Conservation (phyloP, 2,888 invertebrate species). For the Pheosia tremula region DNA sequence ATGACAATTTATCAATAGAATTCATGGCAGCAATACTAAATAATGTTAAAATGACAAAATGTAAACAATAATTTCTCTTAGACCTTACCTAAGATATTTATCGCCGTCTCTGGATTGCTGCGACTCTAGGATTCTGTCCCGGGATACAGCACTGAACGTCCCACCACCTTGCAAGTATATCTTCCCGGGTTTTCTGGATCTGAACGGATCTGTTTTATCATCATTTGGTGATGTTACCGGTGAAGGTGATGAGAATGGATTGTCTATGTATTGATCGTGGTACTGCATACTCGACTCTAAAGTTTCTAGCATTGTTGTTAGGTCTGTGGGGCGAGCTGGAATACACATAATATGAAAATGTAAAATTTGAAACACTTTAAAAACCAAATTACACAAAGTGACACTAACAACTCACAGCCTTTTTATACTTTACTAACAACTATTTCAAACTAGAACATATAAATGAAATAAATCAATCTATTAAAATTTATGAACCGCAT, state of each 20-base stretch:
- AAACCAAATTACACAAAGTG: no score
- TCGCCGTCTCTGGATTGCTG: slow-evolving; percentile 74
- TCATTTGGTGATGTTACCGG: slow-evolving; percentile 80
- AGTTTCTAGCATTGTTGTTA: slow-evolving; percentile 74
- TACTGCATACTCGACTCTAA: slow-evolving; percentile 71
- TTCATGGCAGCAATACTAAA: no score
- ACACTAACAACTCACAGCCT: no score
- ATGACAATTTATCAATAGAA: no score
- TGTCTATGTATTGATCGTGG: slow-evolving; percentile 79
- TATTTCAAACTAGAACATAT: no score
- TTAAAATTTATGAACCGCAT: no score
- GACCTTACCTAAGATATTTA: slow-evolving; percentile 72
- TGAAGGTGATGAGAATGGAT: slow-evolving; percentile 81
- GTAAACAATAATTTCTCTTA: neutral
- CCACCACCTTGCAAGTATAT: slow-evolving; percentile 80
- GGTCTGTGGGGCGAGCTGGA: slow-evolving; percentile 75
- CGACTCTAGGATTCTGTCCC: slow-evolving; percentile 74
- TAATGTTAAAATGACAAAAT: no score
- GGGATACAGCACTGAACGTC: slow-evolving; percentile 74
- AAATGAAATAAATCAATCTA: no score
- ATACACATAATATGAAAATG: slow-evolving; percentile 15
- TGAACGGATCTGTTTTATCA: slow-evolving; percentile 69
- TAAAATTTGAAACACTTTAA: no score
- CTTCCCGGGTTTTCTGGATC: slow-evolving; percentile 69
- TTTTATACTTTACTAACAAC: no score